Evolutionary conservation across 2,797 vertebrate species (phyloP), one percentile per base, ranked within the genome.

Genomic region (Galago senegalensis): DNA sequence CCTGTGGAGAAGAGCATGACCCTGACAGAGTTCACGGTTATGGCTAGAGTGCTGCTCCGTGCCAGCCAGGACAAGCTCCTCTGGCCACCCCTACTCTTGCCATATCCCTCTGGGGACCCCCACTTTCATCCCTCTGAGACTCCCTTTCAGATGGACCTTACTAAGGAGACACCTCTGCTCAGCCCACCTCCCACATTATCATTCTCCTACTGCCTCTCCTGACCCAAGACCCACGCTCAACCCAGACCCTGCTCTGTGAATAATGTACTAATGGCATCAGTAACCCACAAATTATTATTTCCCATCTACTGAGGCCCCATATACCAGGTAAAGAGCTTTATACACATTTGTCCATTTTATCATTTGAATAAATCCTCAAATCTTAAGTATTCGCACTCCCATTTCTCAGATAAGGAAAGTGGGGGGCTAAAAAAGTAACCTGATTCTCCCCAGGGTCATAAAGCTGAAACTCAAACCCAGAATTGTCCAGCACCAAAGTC

Each of bases 1-100:
- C 93, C 94, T 1, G 0, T 93, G 67, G 94, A 97, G 96, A 94
- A 88, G 93, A 96, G 82, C 95, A 88, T 92, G 96, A 70, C 56
- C 80, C 69, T 17, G 7, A 46, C 17, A 20, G 88, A 79, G 93
- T 67, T 85, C 85, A 82, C 0, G 21, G 58, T 17, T 40, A 65
- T 3, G 20, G 84, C 85, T 18, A 3, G 49, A 69, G 37, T 16
- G 3, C 53, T 21, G 67, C 79, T 29, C 29, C 40, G 40, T 4
- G 14, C 53, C 40, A 16, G 13, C n/a, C 80, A 65, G 70, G 73
- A 37, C 37, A n/a, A 72, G 72, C 58, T 46, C 14, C 58, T 3
- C 1, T 23, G 56, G 34, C 20, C 3, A 6, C 20, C 34, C 16
- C 5, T 0, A 10, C 40, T 29, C 34, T 11, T 0, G 0, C 23